These are phyloP conservation scores for Pycnonotus jocosus DNA, from an alignment of 2,113 vertebrate species.

Conservation along the genomic window DNA sequence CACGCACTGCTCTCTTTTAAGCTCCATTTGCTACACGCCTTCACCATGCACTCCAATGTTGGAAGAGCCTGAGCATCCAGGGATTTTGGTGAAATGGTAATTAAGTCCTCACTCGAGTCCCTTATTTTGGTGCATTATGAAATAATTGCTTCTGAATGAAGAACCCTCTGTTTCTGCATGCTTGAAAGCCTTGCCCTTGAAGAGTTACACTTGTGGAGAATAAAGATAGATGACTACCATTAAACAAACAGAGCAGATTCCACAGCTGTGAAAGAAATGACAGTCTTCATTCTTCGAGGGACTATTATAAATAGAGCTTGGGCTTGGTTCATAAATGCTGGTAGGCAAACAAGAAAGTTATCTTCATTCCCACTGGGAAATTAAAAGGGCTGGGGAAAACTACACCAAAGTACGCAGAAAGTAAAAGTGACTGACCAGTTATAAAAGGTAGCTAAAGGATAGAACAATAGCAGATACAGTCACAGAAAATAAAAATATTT, in stretches of 20 bases:
- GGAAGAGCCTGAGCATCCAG: background rate
- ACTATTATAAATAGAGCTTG: background rate
- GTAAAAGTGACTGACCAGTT: background rate
- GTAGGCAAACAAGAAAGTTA: slow-evolving; percentile 30
- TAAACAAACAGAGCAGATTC: slow-evolving; percentile 36
- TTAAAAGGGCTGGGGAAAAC: background rate
- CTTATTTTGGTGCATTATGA: slow-evolving; percentile 27
- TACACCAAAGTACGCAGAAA: background rate
- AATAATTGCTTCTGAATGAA: slow-evolving; percentile 31
- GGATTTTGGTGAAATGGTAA: slow-evolving; percentile 25
- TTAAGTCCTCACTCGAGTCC: slow-evolving; percentile 16
- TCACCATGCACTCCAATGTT: background rate
- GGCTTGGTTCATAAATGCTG: background rate
- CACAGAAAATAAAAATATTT: background rate
- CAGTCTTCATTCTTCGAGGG: background rate
- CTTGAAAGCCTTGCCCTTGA: slow-evolving; percentile 44
- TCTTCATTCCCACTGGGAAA: slow-evolving; percentile 7
- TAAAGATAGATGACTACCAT: slow-evolving; percentile 44
- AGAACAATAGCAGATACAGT: background rate
- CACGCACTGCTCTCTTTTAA: background rate
- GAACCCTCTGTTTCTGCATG: slow-evolving; percentile 6
- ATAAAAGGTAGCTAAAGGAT: background rate
- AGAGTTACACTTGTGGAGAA: slow-evolving; percentile 25
- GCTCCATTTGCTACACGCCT: background rate
- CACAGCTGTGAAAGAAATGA: slow-evolving; percentile 16